These are phyloP conservation scores for Drosophila prolongata DNA, from an alignment of 2,888 invertebrate genomes.

Conservation along the genomic window DNA sequence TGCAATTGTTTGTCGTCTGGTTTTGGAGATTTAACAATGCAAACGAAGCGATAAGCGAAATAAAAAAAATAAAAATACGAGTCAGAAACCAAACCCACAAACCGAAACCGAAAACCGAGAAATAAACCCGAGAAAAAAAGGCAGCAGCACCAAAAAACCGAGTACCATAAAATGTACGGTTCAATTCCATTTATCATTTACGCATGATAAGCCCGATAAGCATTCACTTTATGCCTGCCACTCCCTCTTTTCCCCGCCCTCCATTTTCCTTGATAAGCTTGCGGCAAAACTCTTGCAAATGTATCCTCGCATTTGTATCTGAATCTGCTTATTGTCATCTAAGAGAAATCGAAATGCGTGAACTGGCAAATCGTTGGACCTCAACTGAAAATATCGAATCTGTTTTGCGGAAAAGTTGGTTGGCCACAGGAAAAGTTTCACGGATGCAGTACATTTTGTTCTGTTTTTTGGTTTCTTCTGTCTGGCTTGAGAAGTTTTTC, in stretches of 20 bases:
- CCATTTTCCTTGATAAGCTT: conserved; percentile 11
- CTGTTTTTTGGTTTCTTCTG: neutral
- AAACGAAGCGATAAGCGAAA: conserved; percentile 21
- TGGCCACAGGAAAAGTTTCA: conserved; percentile 15
- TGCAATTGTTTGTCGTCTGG: conserved; percentile 36
- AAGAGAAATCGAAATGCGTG: conserved; percentile 18
- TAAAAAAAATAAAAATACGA: conserved; percentile 8
- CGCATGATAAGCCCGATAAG: conserved; percentile 70
- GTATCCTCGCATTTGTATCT: conserved; percentile 24
- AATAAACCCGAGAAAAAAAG: conserved; percentile 5
- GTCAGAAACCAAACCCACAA: conserved; percentile 20
- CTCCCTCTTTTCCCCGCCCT: conserved; percentile 3
- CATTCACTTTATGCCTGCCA: conserved; percentile 46
- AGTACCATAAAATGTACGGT: conserved; percentile 25
- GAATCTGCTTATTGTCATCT: conserved; percentile 30
- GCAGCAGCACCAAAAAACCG: conserved; percentile 2
- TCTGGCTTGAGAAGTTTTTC: neutral
- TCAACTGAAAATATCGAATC: conserved; percentile 15
- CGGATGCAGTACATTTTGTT: neutral
- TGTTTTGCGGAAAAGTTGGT: conserved; percentile 18
- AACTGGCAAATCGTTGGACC: conserved; percentile 16
- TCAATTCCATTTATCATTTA: conserved; percentile 74
- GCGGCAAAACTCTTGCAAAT: conserved; percentile 23
- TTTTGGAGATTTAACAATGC: conserved; percentile 30
- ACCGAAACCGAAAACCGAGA: conserved; percentile 35